Conservation (phyloP, 2,888 invertebrate genomes). For the Amorpha juglandis region DNA sequence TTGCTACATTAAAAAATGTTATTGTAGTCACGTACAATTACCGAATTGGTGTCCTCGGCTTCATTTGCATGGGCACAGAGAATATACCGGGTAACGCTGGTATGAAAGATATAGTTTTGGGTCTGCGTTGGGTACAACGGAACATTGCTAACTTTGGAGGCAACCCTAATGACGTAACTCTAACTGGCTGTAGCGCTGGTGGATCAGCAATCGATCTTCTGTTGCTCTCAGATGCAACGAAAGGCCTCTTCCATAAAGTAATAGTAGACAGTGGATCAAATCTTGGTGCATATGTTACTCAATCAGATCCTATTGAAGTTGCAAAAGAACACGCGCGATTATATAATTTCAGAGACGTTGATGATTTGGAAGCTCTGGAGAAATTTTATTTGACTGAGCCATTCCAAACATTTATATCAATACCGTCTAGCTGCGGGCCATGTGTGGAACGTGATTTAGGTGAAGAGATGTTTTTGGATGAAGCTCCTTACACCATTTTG, state of each 20-base stretch:
- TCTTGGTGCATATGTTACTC: slow-evolving; percentile 38
- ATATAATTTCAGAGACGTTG: slow-evolving; percentile 37
- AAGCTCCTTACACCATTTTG: slow-evolving; percentile 45
- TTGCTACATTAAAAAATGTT: slow-evolving; percentile 44
- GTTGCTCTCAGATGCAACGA: slow-evolving; percentile 43
- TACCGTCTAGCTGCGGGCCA: slow-evolving; percentile 36
- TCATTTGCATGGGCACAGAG: slow-evolving; percentile 50
- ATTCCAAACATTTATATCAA: slow-evolving; percentile 36
- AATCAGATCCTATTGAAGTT: slow-evolving; percentile 42
- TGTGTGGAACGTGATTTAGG: slow-evolving; percentile 42
- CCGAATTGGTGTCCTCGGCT: slow-evolving; percentile 47
- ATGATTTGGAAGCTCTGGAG: slow-evolving; percentile 42
- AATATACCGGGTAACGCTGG: slow-evolving; percentile 55
- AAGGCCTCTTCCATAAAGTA: slow-evolving; percentile 30
- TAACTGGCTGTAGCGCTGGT: slow-evolving; percentile 50
- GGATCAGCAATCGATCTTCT: slow-evolving; percentile 43
- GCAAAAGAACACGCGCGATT: slow-evolving; percentile 42
- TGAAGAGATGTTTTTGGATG: slow-evolving; percentile 41
- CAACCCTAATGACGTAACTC: slow-evolving; percentile 52
- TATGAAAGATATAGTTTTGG: slow-evolving; percentile 54
- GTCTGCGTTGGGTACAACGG: slow-evolving; percentile 50
- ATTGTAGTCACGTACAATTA: slow-evolving; percentile 50
- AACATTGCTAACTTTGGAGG: slow-evolving; percentile 54
- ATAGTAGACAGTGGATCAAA: slow-evolving; percentile 37
- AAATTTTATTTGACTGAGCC: slow-evolving; percentile 42